Evolutionary conservation across 1,140 invertebrate species (phyloP), one percentile per base, ranked within the genome.

Genomic region (Drosophila tani): DNA sequence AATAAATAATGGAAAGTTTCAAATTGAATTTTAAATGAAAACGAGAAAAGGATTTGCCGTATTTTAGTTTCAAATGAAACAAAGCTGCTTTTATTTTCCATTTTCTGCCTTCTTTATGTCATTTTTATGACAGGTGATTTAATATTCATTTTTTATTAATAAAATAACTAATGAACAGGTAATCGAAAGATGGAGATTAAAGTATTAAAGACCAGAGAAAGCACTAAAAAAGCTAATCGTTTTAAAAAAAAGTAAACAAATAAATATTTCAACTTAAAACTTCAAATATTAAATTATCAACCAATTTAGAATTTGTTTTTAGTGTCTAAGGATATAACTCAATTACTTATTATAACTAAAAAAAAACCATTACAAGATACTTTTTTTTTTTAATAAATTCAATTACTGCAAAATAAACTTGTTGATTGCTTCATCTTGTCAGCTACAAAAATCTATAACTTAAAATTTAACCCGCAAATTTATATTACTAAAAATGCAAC

Each of bases 11-110:
- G 14, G 69, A 29, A 46, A 27, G 17, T 38, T 55, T 55, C 32
- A 68, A 68, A 70, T 70, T 47, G 64, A 38, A 68, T 68, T 55
- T 68, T 55, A 68, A 70, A 70, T 70, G 15, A 27, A 55, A 46
- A 11, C 14, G 21, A 32, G n/a, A 40, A 29, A 27, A 29, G 43
- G 29, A 53, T 53, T 51, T 67, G 27, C 1, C 19, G 8, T 8
- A 55, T 38, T 66, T 27, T 35, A 8, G 15, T n/a, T 67, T 21
- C 21, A 17, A 53, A 19, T 21, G 12, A 51, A 65, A 65, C 11
- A 15, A 15, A 5, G 14, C 1, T 27, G 9, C n/a, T 29, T 55
- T 55, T 55, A 14, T 35, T 11, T 35, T 11, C 2, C 2, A 11
- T 35, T 35, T 63, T 38, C 12, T 12, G 1, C 15, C 29, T 17